phyloP scores from a whole-genome alignment of 2,888 invertebrate species.

The Lithophane leautieri region DNA sequence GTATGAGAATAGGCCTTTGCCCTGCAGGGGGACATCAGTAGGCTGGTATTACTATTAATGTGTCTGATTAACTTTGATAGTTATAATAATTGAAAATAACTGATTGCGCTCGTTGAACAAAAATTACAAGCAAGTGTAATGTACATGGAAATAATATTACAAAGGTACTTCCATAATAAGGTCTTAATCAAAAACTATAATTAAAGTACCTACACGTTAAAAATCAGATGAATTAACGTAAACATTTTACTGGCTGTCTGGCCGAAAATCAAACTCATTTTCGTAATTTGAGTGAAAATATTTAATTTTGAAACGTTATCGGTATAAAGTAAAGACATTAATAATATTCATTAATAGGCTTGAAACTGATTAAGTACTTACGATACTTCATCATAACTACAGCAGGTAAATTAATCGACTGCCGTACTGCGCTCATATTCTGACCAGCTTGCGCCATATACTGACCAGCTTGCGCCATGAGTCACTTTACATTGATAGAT shows the following conservation, averaged over 20 bases:
- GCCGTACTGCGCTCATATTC: slow-evolving; percentile 1
- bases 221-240: slow-evolving; percentile 10
- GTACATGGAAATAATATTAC: background rate
- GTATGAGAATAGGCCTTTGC: too few species aligned
- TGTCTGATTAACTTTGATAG: background rate
- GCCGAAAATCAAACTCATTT: slow-evolving; percentile 21
- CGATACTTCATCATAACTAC: slow-evolving; percentile 50
- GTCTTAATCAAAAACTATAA: background rate
- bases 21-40: too few species aligned
- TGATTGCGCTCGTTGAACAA: too few species aligned
- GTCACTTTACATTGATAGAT: slow-evolving; percentile 52
- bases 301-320: slow-evolving; percentile 34
- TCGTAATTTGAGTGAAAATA: slow-evolving; percentile 39
- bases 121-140: too few species aligned
- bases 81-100: background rate
- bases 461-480: slow-evolving; percentile 23
- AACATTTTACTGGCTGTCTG: slow-evolving; percentile 9
- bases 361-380: slow-evolving; percentile 28
- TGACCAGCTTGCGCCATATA: slow-evolving; percentile 25
- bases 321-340: slow-evolving; percentile 35
- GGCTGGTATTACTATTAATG: background rate
- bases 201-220: background rate
- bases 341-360: slow-evolving; percentile 44
- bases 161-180: background rate
- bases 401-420: slow-evolving; percentile 27